phyloP scores from a whole-genome alignment of 2,888 invertebrate species.

The Agriopis leucophaearia region DNA sequence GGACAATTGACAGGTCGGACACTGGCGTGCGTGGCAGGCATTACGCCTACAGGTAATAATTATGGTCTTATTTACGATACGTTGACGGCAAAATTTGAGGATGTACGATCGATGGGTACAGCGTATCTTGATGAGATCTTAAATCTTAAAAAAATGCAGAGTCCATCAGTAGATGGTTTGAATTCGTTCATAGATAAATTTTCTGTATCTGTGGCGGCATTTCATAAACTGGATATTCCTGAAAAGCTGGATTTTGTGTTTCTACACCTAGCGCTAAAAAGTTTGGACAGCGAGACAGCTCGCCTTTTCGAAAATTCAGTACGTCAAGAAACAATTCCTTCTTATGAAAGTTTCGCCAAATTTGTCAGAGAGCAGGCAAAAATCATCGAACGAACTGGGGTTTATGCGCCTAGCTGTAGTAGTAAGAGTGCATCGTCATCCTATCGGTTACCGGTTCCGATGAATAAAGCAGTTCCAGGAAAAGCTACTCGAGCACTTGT shows the following conservation, averaged over 20 bases:
- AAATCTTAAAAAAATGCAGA: background rate
- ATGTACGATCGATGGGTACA: no score
- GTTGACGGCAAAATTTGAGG: no score
- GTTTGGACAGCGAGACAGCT: no score
- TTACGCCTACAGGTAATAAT: no score
- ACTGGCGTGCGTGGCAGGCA: no score
- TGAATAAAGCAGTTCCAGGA: background rate
- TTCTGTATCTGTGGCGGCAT: conserved; percentile 1
- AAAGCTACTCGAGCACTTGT: background rate
- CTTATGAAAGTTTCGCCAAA: no score
- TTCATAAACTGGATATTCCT: conserved; percentile 1
- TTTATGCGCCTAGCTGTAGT: background rate
- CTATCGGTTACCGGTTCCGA: background rate
- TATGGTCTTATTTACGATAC: no score
- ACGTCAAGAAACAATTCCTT: no score
- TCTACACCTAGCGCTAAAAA: background rate
- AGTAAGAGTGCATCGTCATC: background rate
- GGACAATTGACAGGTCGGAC: no score
- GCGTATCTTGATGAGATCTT: conserved; percentile 2
- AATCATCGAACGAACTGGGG: no score
- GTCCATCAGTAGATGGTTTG: background rate
- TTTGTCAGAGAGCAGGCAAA: no score
- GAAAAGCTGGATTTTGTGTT: background rate
- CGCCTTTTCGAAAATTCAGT: no score
- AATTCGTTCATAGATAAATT: conserved; percentile 1